phyloP scores from a whole-genome alignment of 2,797 vertebrate genomes.

The Sylvia borin region DNA sequence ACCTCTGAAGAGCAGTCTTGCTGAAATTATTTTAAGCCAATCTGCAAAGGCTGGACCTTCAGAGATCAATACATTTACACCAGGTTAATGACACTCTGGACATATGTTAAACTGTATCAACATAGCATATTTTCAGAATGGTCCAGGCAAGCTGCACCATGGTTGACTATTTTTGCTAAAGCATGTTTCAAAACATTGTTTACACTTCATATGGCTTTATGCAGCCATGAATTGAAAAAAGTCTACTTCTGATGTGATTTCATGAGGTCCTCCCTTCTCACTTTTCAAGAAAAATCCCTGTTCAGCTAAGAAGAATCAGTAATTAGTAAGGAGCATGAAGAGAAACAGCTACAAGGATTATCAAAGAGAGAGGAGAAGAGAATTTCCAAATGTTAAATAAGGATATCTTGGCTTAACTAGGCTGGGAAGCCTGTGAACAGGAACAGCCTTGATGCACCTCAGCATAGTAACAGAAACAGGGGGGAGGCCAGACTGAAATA shows the following conservation, averaged over 20 bases:
- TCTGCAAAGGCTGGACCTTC: too few relatives aligned
- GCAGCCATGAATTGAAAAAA: neutral
- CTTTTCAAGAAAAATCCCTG: neutral
- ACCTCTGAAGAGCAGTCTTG: too few relatives aligned
- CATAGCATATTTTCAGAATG: neutral
- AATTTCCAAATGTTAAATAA: neutral
- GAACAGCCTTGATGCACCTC: neutral
- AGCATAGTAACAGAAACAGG: neutral
- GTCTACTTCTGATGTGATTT: neutral
- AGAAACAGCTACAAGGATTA: neutral
- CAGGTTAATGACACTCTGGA: too few relatives aligned
- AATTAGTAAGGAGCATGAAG: neutral
- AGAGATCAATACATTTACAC: too few relatives aligned
- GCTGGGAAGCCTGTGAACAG: neutral
- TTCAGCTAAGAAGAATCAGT: neutral
- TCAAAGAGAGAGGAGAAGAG: neutral
- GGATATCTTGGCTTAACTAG: neutral
- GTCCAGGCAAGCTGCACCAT: neutral
- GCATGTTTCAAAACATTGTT: neutral
- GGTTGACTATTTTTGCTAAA: neutral
- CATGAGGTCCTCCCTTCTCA: neutral
- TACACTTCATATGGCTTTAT: neutral
- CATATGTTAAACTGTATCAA: too few relatives aligned
- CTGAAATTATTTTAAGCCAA: too few relatives aligned
- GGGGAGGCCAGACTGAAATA: neutral